phyloP scores from a whole-genome alignment of 2,113 vertebrate species.

The Eupsittula cactorum region DNA sequence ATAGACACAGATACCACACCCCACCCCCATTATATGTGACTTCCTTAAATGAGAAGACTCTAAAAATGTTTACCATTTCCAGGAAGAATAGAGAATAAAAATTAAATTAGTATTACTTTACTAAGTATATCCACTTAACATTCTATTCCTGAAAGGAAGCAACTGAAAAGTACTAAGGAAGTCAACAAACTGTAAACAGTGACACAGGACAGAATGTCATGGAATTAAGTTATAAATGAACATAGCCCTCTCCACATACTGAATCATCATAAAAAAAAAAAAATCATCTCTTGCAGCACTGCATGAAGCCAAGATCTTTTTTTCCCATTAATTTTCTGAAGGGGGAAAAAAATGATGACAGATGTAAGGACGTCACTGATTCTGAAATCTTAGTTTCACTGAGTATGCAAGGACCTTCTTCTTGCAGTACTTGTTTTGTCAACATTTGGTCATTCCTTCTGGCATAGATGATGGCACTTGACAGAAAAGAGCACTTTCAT shows the following conservation, averaged over 20 bases:
- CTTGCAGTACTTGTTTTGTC: neutral
- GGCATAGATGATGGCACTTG: neutral
- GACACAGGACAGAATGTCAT: neutral
- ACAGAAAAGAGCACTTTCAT: neutral
- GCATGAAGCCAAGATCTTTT: neutral
- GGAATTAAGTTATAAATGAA: constrained; percentile 34
- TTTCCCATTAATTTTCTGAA: neutral
- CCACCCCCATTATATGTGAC: neutral
- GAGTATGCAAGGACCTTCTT: neutral
- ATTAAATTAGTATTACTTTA: neutral
- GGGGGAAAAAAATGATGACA: neutral
- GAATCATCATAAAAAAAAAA: constrained; percentile 12
- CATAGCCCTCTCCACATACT: neutral
- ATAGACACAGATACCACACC: neutral
- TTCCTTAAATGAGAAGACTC: neutral
- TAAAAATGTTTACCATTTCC: neutral
- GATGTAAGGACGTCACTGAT: neutral
- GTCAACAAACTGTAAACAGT: constrained; percentile 47
- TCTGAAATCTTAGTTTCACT: neutral
- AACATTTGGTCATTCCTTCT: neutral
- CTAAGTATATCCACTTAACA: neutral
- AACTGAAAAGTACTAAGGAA: constrained; percentile 35
- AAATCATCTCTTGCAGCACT: neutral
- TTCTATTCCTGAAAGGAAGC: constrained; percentile 7
- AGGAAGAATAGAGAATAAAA: neutral